Evolutionary conservation across 2,888 invertebrate genomes (phyloP).

Genomic region (Litoditis marina): DNA sequence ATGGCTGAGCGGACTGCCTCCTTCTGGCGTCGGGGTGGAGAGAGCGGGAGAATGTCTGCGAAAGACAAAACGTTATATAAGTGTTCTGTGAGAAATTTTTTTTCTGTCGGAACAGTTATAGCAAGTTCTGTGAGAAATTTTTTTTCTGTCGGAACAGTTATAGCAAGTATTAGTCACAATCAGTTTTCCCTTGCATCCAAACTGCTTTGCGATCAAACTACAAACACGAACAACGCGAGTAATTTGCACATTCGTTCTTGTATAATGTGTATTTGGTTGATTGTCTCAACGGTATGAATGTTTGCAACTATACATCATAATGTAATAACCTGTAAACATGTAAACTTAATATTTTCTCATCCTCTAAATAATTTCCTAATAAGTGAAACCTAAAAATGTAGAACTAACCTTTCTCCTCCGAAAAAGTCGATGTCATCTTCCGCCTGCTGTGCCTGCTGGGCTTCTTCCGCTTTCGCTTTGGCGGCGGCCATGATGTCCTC

Average conservation of each 20-base stretch:
- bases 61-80: not conserved
- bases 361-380: no score
- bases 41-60: conserved; percentile 42
- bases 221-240: no score
- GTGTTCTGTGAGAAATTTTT: not conserved
- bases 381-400: not conserved
- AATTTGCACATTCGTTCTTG: no score
- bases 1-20: conserved; percentile 53
- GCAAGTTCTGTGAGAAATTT: not conserved
- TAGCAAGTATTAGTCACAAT: no score
- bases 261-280: no score
- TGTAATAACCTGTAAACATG: no score
- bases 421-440: conserved; percentile 49
- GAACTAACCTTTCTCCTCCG: conserved; percentile 19
- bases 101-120: not conserved
- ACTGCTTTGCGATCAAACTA: no score
- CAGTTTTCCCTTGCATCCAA: no score
- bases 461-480: conserved; percentile 52
- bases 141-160: not conserved
- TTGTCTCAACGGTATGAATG: no score
- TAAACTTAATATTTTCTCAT: no score
- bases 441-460: conserved; percentile 24
- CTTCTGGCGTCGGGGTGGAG: conserved; percentile 59
- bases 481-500: conserved; percentile 62
- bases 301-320: no score